These are phyloP conservation scores for Seriola rivoliana DNA, from an alignment of 2,113 vertebrate species.

Conservation along the genomic window DNA sequence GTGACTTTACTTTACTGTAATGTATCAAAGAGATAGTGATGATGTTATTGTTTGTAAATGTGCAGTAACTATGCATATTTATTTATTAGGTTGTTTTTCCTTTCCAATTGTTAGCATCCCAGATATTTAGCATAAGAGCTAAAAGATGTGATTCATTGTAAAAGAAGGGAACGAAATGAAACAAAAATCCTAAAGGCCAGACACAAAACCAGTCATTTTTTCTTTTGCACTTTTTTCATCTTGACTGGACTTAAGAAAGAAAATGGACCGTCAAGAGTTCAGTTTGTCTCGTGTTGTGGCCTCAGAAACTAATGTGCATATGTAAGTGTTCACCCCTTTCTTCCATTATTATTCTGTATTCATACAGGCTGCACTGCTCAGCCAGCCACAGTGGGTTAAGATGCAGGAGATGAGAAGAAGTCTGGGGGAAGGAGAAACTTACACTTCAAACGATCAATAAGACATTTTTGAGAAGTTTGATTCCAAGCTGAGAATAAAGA, in stretches of 20 bases:
- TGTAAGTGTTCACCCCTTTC: neutral
- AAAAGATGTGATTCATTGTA: neutral
- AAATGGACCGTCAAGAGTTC: neutral
- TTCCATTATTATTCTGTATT: slow-evolving; percentile 24
- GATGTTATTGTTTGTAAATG: slow-evolving; percentile 65
- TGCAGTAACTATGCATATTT: slow-evolving; percentile 44
- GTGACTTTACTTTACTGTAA: slow-evolving; percentile 54
- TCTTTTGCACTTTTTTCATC: slow-evolving; percentile 3
- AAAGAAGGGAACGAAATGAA: neutral
- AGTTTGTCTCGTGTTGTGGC: neutral
- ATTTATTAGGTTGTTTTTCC: slow-evolving; percentile 18
- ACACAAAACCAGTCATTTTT: slow-evolving; percentile 1
- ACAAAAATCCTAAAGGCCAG: neutral
- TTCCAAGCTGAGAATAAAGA: neutral
- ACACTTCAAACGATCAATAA: neutral
- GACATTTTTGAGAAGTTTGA: slow-evolving; percentile 1
- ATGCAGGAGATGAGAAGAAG: slow-evolving; percentile 10
- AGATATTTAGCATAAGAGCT: slow-evolving; percentile 32
- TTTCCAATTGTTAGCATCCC: neutral
- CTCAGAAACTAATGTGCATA: slow-evolving; percentile 1
- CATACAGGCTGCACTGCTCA: neutral
- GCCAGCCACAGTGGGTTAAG: neutral
- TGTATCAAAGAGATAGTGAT: slow-evolving; percentile 27
- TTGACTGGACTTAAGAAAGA: neutral
- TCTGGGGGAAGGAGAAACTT: slow-evolving; percentile 1